Evolutionary conservation across 2,888 invertebrate genomes (phyloP), one percentile per base, ranked within the genome.

Genomic region (Melanostoma mellinum): DNA sequence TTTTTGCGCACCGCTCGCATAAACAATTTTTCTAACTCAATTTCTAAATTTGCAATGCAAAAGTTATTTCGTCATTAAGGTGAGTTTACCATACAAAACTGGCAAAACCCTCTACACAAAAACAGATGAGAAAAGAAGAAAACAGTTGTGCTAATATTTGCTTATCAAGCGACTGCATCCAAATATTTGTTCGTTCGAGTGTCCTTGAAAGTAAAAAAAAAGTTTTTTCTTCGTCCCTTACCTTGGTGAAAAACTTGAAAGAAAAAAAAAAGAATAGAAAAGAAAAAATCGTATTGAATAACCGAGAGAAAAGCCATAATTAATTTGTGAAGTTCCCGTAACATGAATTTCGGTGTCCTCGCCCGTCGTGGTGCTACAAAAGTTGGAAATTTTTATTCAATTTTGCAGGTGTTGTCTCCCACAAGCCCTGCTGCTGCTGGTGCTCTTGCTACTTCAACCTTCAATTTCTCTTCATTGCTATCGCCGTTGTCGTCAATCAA

Each of bases 201-300:
- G 82, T 69, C 82, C 82, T 82, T 82, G 82, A 82, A 78, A 65
- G 73, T 82, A 65, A 35, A 20, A 82, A 82, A 73, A 48, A 77
- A 65, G 53, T 53, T 76, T 76, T 82, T 68, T 53, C 63, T 55
- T 20, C 20, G 1, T 20, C 1, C 20, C 20, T 20, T 20, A 20
- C 20, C 20, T 20, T 20, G 20, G 20, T 20, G 20, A 20, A 20
- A 20, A 20, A 20, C 20, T 20, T 20, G 20, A 20, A 20, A 20
- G 44, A 52, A 73, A 77, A 56, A 42, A 48, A 52, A 56, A 46
- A 46, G 30, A 69, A 30, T 33, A 35, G 8, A 46, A 35, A 50
- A 44, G 6, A 35, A 33, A 58, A 61, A 69, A 63, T 63, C 46
- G 33, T 53, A 78, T 78, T 82, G 63, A 82, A 69, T 82, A 82